phyloP scores from a whole-genome alignment of 2,797 vertebrate genomes.

The Denticeps clupeoides region DNA sequence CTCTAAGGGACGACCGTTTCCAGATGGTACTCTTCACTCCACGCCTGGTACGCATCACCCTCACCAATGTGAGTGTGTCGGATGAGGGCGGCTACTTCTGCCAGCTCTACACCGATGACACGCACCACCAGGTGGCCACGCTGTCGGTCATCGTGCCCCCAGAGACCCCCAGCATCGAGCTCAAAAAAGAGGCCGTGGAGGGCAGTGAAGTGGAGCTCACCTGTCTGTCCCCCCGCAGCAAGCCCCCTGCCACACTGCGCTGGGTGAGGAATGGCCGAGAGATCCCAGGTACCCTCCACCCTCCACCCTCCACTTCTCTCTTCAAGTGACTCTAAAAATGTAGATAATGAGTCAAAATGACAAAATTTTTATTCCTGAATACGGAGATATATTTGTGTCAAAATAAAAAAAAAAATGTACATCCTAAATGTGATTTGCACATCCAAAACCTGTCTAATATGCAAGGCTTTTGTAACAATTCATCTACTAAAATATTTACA shows the following conservation, averaged over 20 bases:
- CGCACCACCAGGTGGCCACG: conserved; percentile 84
- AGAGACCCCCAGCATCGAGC: conserved; percentile 72
- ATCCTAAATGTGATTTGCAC: too few species aligned
- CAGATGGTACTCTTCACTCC: conserved; percentile 81
- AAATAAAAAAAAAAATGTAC: too few species aligned
- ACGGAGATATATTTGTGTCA: too few species aligned
- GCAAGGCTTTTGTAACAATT: too few species aligned
- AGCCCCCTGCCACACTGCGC: conserved; percentile 69
- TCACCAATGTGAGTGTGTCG: conserved; percentile 73
- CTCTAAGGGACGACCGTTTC: conserved; percentile 84
- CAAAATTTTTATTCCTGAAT: too few species aligned
- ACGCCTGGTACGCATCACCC: conserved; percentile 67
- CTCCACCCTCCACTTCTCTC: too few species aligned
- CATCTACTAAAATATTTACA: too few species aligned
- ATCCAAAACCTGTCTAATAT: too few species aligned
- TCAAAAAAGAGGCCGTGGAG: conserved; percentile 76
- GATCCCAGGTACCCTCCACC: conserved; percentile 58
- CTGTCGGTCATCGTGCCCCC: conserved; percentile 73
- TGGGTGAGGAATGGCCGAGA: conserved; percentile 76
- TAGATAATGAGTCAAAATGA: too few species aligned
- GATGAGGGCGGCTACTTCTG: conserved; percentile 90
- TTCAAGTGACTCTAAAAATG: too few species aligned
- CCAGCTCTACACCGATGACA: conserved; percentile 83
- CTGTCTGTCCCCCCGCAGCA: conserved; percentile 73
- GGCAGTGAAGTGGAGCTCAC: conserved; percentile 75